Conservation (phyloP, 1,140 invertebrate species). For the Drepana arcuata region DNA sequence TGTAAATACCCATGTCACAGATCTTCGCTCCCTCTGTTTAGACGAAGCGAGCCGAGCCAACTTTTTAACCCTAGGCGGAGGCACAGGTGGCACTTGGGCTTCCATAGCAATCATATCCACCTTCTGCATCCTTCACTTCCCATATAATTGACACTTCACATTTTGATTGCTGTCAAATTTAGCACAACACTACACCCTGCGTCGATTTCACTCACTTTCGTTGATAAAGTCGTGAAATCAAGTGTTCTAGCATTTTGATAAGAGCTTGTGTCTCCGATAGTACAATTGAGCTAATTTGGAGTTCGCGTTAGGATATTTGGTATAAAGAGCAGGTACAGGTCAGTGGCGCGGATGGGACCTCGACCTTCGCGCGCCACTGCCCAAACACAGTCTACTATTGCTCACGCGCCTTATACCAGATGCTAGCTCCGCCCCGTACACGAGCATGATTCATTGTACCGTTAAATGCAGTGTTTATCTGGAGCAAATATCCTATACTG, state of each 20-base stretch:
- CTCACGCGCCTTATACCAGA: constrained; percentile 35
- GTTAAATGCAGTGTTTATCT: constrained; percentile 10
- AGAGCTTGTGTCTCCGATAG: too few species aligned
- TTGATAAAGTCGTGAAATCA: constrained; percentile 43
- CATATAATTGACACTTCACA: too few species aligned
- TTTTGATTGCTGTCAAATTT: too few species aligned
- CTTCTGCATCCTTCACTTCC: constrained; percentile 1
- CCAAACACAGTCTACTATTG: constrained; percentile 40
- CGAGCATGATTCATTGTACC: constrained; percentile 24
- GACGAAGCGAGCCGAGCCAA: constrained; percentile 43
- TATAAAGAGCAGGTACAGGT: too few species aligned
- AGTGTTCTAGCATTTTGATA: too few species aligned
- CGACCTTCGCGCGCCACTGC: constrained; percentile 54
- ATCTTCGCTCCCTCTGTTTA: constrained; percentile 40
- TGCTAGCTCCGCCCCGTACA: constrained; percentile 33
- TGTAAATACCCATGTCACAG: constrained; percentile 50
- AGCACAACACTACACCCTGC: too few species aligned
- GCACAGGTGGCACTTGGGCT: constrained; percentile 31
- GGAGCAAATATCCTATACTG: constrained; percentile 1
- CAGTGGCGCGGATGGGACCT: constrained; percentile 48
- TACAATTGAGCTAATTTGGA: too few species aligned
- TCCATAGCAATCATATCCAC: constrained; percentile 16
- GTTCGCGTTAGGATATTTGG: too few species aligned
- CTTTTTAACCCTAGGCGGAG: constrained; percentile 62
- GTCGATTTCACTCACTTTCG: constrained; percentile 49